Base-by-base conservation (phyloP, 2,797 vertebrate genomes). In the Synanceia verrucosa region DNA sequence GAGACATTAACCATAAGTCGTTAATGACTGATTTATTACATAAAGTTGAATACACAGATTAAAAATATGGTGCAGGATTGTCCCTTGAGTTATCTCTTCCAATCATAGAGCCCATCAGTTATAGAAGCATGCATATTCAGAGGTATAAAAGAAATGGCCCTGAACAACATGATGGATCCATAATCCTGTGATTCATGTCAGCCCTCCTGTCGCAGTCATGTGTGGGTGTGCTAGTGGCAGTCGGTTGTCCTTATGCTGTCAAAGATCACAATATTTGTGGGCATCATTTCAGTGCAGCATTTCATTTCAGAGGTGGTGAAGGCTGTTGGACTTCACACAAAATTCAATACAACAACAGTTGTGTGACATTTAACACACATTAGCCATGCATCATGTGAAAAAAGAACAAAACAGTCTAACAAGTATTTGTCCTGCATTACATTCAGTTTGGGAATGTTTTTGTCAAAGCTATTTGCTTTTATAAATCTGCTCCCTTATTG, bases 1-100 rank as follows among this genome's bases (percentile, higher is more conserved):
- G n/a, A n/a, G n/a, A n/a, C n/a, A n/a, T n/a, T n/a, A n/a, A n/a
- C n/a, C n/a, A n/a, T n/a, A n/a, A n/a, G n/a, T n/a, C 44, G 7
- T 71, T 62, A 33, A 29, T 52, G 41, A 44, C 5, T 31, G 33
- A 66, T 87, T 87, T 80, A 83, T 85, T 84, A 46, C 59, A 67
- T 33, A 66, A 80, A 76, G 51, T 61, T 39, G 6, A 69, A 63
- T 53, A 78, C 26, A 69, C 33, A 66, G n/a, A 69, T 53, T 70
- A 61, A 79, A 75, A 78, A 62, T 37, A 47, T 23, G 9, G 53
- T 33, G 29, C 23, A 64, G n/a, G 56, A 43, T 46, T 48, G 18
- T 70, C 19, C 31, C 29, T 41, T 69, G 19, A 74, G 57, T 51
- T 69, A 37, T 14, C 10, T 56, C 65, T 59, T 44, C 18, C 31